Evolutionary conservation across 1,140 invertebrate genomes (phyloP), one percentile per base, ranked within the genome.

Genomic region (Thaumetopoea pityocampa): DNA sequence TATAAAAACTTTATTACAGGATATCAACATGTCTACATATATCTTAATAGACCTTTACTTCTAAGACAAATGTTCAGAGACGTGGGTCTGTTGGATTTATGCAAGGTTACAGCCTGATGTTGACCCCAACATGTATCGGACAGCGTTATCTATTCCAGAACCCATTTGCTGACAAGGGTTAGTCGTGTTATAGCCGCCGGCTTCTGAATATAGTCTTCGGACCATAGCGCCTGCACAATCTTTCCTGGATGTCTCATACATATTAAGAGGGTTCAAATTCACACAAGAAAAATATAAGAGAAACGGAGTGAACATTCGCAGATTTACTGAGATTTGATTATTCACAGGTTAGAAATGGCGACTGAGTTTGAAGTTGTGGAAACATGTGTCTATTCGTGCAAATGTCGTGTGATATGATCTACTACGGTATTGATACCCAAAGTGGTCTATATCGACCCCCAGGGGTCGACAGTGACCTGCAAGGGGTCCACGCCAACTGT

Each of bases 141-240:
- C 51, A 65, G 29, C 54, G 50, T 54, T 55, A 66, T 64, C 54
- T 71, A 59, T 64, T 49, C 52, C 18, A 36, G 28, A 40, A 44
- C 30, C 47, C 54, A 55, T 67, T 67, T 51, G 62, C 60, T 73
- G 68, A 74, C 68, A 69, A 53, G 68, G 73, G 73, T 71, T 54
- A 61, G 37, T 55, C 49, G 47, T 66, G 60, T 64, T 60, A 61
- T 59, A 53, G 51, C 62, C 36, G 46, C n/a, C n/a, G n/a, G n/a
- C n/a, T n/a, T n/a, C n/a, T n/a, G n/a, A n/a, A n/a, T n/a, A n/a
- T n/a, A n/a, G n/a, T n/a, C n/a, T n/a, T 52, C 41, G 38, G 34
- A 51, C 54, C 50, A 46, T 43, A 45, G 53, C 37, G 23, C 32
- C 49, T 48, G 50, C 44, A 56, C 55, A 59, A 52, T 55, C 53